Base-by-base conservation (phyloP, 2,797 vertebrate species). In the Odontamblyopus rebecca region DNA sequence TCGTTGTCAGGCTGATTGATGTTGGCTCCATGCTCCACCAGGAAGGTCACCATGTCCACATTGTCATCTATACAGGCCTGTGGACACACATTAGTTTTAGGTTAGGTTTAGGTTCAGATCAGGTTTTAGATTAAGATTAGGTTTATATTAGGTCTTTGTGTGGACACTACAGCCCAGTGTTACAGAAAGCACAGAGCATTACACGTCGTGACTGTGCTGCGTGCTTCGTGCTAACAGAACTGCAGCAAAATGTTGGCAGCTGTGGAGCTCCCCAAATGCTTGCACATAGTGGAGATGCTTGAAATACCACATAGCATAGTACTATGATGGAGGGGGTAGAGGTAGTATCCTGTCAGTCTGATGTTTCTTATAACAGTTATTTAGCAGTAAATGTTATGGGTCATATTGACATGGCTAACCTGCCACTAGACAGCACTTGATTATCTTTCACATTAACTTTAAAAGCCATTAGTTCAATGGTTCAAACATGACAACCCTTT, bases 1-100 rank as follows among this genome's bases (percentile, higher is more conserved):
- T 99, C 98, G 61, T 99, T 99, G 93, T 99, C 98, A 29, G 98
- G 97, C 95, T 99, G 98, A 93, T 99, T 98, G 94, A 99, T 96
- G 94, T 94, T 93, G 88, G 98, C 98, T 86, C 96, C 97, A 77
- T 98, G 95, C 91, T 98, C 97, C 92, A 99, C 98, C 85, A 99
- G 94, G 95, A 99, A 99, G 77, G 96, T 98, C 93, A 99, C 98
- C 98, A 99, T 99, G 93, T 99, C 98, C 78, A 98, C 92, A 84
- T 99, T 99, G 93, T 99, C 98, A 85, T 99, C 98, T 91, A 99
- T 99, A 93, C 98, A 99, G 61, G 98, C 98, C 98, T 99, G 89
- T 60, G 61, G 44, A 70, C 63, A 18, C 3, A 59, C 1, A 35
- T 6, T 60, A 30, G 11, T 44, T 38, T 76, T 56, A 83, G 75